Percentiles rank a stretch among this genome's conserved stretches.
phyloP scores from a whole-genome alignment of 2,797 vertebrate species.

The Oceanodroma leucorhoa region DNA sequence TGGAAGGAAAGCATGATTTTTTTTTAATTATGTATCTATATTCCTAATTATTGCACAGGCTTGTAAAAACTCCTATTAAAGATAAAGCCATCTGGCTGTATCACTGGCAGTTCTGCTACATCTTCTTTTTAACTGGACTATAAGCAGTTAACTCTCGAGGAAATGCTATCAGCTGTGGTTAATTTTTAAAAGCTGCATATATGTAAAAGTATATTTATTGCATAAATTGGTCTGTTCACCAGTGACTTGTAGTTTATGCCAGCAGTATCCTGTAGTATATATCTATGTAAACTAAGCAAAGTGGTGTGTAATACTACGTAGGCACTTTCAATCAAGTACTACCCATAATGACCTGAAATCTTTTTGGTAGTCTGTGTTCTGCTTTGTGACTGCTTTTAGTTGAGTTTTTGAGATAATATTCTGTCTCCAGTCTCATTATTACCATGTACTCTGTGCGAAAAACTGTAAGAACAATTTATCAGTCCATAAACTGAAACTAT shows the following conservation, averaged over 20 bases:
- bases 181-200: not conserved
- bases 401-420: not conserved
- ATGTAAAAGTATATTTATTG: not conserved
- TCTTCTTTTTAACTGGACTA: not conserved
- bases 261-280: not conserved
- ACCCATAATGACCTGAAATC: not conserved
- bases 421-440: not conserved
- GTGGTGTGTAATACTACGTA: not conserved
- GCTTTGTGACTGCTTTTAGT: not conserved
- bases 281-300: not conserved
- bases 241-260: not conserved
- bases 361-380: not conserved
- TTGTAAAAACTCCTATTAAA: not conserved
- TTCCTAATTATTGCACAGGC: not conserved
- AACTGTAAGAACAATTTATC: constrained; percentile 6
- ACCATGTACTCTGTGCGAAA: not conserved
- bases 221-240: not conserved
- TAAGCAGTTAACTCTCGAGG: not conserved
- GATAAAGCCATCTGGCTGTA: not conserved
- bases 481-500: constrained; percentile 8
- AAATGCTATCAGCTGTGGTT: not conserved
- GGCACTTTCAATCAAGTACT: not conserved
- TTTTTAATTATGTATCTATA: not conserved
- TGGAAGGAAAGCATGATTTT: not conserved
- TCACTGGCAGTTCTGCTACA: not conserved